Evolutionary conservation across 2,797 vertebrate species (phyloP).

Genomic region (Molossus alvarezi): DNA sequence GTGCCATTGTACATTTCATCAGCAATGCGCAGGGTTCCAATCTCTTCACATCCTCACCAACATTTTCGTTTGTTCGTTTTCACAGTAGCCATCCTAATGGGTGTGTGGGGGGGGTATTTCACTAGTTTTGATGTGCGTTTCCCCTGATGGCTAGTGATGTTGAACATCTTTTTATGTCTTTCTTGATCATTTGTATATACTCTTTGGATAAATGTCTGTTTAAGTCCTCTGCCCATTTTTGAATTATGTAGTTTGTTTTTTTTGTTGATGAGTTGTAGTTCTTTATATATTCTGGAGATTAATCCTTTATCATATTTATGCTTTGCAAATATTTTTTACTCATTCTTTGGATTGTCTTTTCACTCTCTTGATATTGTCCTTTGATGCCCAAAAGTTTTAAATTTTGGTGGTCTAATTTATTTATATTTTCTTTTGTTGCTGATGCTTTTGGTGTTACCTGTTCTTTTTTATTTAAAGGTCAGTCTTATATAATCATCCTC

Average conservation of each 20-base stretch:
- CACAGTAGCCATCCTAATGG: neutral
- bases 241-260: too few species aligned
- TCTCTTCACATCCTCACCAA: neutral
- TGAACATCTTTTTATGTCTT: neutral
- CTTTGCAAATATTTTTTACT: too few species aligned
- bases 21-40: neutral
- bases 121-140: neutral
- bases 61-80: neutral
- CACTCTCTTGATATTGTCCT: neutral
- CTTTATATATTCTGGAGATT: too few species aligned
- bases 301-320: too few species aligned
- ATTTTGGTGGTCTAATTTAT: neutral
- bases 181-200: neutral
- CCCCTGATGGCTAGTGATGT: neutral
- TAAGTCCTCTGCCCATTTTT: too few species aligned
- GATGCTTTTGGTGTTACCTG: neutral
- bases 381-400: neutral
- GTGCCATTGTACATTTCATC: neutral
- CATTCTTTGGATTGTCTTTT: too few species aligned
- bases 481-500: too few species aligned
- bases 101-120: neutral
- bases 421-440: neutral
- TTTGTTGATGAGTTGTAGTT: too few species aligned
- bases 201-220: neutral
- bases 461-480: neutral